Evolutionary conservation across 2,113 vertebrate species (phyloP).

Genomic region (Asarcornis scutulata): DNA sequence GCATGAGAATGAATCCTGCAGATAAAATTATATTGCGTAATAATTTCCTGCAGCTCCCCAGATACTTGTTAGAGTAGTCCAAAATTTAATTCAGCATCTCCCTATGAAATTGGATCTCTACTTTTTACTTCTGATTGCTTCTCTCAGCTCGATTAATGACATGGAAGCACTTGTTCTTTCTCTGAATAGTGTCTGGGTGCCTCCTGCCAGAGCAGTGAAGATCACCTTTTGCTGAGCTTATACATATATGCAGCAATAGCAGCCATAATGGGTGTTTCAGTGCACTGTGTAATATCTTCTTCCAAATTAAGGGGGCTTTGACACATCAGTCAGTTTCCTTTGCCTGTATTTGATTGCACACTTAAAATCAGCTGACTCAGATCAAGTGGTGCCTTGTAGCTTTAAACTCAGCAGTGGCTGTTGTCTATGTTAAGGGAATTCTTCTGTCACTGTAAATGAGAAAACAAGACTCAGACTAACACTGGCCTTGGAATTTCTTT

Average conservation of each 20-base stretch:
- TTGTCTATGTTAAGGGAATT: not conserved
- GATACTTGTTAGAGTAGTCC: not conserved
- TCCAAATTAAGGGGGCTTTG: constrained; percentile 31
- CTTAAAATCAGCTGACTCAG: not conserved
- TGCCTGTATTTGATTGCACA: not conserved
- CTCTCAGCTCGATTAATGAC: constrained; percentile 14
- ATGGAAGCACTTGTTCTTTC: constrained; percentile 30
- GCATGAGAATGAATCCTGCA: not conserved
- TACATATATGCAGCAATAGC: not conserved
- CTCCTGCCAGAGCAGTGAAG: constrained; percentile 15
- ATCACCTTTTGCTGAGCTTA: constrained; percentile 26
- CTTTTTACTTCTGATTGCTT: constrained; percentile 31
- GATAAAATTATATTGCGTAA: not conserved
- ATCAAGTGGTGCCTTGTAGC: not conserved
- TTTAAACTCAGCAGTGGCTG: constrained; percentile 4
- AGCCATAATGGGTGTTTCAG: not conserved
- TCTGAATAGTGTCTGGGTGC: constrained; percentile 18
- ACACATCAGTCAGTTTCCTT: not conserved
- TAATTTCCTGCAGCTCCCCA: constrained; percentile 11
- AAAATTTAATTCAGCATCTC: constrained; percentile 34
- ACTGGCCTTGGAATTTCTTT: not conserved
- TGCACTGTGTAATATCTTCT: not conserved
- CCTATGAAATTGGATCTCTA: constrained; percentile 1
- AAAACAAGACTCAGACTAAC: not conserved
- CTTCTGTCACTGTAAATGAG: not conserved